Evolutionary conservation across 2,113 vertebrate species (phyloP).

Genomic region (Python bivittatus): DNA sequence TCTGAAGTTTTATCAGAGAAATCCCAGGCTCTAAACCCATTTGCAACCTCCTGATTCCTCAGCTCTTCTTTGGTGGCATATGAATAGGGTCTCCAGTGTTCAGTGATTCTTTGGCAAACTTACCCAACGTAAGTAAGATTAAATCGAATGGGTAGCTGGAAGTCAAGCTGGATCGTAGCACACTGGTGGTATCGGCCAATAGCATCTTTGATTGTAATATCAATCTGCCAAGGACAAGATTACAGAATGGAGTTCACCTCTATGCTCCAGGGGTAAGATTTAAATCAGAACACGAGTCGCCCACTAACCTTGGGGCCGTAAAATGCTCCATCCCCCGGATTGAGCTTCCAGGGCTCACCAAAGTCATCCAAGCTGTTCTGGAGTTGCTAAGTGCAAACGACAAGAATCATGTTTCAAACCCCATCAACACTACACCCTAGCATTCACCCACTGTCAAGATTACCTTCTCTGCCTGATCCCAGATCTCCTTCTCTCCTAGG

Average conservation of each 20-base stretch:
- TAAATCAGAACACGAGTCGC: not conserved
- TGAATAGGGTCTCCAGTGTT: not conserved
- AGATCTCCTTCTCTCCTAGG: conserved; percentile 84
- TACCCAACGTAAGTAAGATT: conserved; percentile 91
- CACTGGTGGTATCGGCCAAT: conserved; percentile 94
- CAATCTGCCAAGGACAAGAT: conserved; percentile 81
- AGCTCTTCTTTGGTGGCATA: not conserved
- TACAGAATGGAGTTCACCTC: not conserved
- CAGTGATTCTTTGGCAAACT: conserved; percentile 51
- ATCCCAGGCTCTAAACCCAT: not conserved
- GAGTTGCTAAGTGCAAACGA: conserved; percentile 81
- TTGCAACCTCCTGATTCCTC: too few relatives aligned
- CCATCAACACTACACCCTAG: accelerated
- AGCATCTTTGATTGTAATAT: conserved; percentile 93
- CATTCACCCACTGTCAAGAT: not conserved
- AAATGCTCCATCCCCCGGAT: conserved; percentile 92
- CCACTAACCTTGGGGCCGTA: conserved; percentile 92
- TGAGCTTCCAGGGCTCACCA: conserved; percentile 89
- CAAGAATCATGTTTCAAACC: not conserved
- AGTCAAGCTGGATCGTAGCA: conserved; percentile 95
- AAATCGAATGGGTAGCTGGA: conserved; percentile 92
- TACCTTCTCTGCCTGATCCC: conserved; percentile 93
- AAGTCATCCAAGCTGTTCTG: conserved; percentile 90
- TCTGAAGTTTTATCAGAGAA: too few relatives aligned
- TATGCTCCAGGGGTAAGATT: not conserved